A percentile compares a stretch with the other conserved stretches of the same genome.
Conservation (phyloP, 2,113 vertebrate genomes). For the Opisthocomus hoazin region DNA sequence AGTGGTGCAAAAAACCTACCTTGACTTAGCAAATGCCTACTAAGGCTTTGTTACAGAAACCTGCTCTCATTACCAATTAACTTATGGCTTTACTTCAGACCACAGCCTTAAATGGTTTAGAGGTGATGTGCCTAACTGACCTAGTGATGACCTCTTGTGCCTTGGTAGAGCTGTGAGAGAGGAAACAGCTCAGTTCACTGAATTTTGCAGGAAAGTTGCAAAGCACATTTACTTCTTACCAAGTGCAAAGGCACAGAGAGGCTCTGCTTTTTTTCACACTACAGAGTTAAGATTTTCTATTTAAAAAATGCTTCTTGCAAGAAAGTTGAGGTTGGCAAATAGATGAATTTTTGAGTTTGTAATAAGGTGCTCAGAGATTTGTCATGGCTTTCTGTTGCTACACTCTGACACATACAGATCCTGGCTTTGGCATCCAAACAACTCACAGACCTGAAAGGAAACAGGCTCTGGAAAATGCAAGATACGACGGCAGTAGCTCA, state of each 20-base stretch:
- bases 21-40: neutral
- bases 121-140: neutral
- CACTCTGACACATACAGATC: neutral
- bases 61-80: rapidly evolving
- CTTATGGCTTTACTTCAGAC: neutral
- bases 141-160: neutral
- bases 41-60: neutral
- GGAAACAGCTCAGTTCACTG: neutral
- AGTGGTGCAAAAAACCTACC: neutral
- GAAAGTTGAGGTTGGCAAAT: neutral
- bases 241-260: neutral
- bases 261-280: neutral
- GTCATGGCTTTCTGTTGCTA: neutral
- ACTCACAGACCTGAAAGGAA: neutral
- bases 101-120: neutral
- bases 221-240: neutral
- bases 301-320: neutral
- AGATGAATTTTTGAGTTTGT: neutral
- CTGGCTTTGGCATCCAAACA: neutral
- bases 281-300: neutral
- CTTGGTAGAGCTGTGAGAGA: neutral
- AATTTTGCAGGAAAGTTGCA: neutral
- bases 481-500: neutral
- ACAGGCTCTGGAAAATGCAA: neutral
- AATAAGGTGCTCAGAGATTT: neutral